A percentile compares a stretch with the other conserved stretches of the same genome.
phyloP scores from a whole-genome alignment of 1,140 invertebrate species.

The Caerostris extrusa region DNA sequence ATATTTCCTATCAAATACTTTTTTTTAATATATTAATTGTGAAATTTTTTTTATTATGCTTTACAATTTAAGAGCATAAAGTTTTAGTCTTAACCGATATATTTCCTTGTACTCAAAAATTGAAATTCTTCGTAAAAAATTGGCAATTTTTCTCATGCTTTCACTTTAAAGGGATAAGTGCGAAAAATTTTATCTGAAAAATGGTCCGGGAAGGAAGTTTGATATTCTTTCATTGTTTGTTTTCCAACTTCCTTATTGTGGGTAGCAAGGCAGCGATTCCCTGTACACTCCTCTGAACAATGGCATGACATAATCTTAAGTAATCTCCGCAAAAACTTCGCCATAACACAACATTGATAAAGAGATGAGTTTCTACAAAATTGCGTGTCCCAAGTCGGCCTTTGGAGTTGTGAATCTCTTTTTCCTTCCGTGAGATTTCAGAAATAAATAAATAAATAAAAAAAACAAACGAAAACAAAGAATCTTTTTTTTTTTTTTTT shows the following conservation, averaged over 20 bases:
- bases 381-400: background rate
- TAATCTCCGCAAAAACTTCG: background rate
- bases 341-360: background rate
- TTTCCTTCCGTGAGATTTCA: background rate
- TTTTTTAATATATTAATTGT: no score
- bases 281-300: background rate
- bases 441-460: no score
- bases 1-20: no score
- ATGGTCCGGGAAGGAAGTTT: background rate
- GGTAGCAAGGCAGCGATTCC: background rate
- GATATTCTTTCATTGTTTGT: background rate
- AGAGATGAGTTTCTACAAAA: background rate
- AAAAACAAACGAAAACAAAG: no score
- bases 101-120: background rate
- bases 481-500: no score
- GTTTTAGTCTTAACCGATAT: background rate
- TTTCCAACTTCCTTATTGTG: background rate
- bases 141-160: no score
- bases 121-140: background rate
- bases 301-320: slow-evolving; percentile 30
- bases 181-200: background rate
- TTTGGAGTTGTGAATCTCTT: background rate
- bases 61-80: no score
- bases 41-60: no score
- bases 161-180: background rate